These are phyloP conservation scores for Morus bassanus DNA, from an alignment of 2,797 vertebrate genomes.

Conservation along the genomic window DNA sequence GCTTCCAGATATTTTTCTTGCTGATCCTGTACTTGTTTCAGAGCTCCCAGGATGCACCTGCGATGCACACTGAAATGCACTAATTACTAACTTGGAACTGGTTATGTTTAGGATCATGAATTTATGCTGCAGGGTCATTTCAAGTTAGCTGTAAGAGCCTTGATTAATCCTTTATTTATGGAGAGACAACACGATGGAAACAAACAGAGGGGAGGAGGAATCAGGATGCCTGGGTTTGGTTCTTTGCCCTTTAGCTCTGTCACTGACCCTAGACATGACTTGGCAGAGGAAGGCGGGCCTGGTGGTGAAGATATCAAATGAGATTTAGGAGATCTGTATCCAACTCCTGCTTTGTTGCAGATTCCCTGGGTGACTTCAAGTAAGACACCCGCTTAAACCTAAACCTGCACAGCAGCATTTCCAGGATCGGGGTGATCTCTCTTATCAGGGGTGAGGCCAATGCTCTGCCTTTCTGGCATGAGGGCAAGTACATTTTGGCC, in stretches of 20 bases:
- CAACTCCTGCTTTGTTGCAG: neutral
- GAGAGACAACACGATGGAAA: neutral
- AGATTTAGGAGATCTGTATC: neutral
- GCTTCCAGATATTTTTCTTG: slow-evolving; percentile 36
- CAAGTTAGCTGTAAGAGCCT: neutral
- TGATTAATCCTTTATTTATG: neutral
- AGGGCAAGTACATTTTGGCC: neutral
- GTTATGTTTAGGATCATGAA: neutral
- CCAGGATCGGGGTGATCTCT: neutral
- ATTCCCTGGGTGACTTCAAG: neutral
- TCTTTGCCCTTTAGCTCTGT: neutral
- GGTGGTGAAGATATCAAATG: neutral
- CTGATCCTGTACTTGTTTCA: slow-evolving; percentile 10
- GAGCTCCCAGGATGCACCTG: slow-evolving; percentile 13
- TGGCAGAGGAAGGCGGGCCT: neutral
- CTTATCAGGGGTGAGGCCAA: neutral
- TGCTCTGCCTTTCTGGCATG: neutral
- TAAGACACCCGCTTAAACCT: neutral
- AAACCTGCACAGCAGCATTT: neutral
- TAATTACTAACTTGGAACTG: slow-evolving; percentile 35
- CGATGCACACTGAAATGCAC: neutral
- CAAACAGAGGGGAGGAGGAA: neutral
- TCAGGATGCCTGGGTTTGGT: neutral
- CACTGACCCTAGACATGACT: neutral
- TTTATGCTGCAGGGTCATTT: slow-evolving; percentile 12